A percentile compares a stretch with the other conserved stretches of the same genome.
Evolutionary conservation across 2,888 invertebrate genomes (phyloP).

Genomic region (Apodemia hepburni): DNA sequence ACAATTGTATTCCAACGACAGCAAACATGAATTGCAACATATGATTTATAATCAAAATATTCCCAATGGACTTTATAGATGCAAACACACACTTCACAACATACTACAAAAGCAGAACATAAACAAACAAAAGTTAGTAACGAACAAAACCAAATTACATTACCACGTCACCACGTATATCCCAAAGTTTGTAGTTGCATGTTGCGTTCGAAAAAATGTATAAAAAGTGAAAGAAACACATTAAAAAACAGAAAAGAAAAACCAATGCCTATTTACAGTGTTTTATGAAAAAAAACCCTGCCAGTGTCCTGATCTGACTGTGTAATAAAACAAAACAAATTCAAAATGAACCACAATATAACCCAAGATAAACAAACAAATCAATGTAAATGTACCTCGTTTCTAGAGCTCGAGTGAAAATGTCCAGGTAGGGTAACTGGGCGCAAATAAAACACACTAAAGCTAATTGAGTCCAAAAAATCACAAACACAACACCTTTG

Average conservation of each 20-base stretch:
- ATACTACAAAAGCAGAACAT: slow-evolving; percentile 83
- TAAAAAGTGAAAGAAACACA: slow-evolving; percentile 39
- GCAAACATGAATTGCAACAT: slow-evolving; percentile 99
- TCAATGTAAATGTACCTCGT: slow-evolving; percentile 51
- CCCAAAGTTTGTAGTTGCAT: slow-evolving; percentile 50
- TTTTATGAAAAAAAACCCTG: slow-evolving; percentile 49
- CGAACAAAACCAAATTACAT: slow-evolving; percentile 45
- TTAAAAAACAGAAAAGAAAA: slow-evolving; percentile 44
- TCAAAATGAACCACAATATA: slow-evolving; percentile 39
- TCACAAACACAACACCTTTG: slow-evolving; percentile 74
- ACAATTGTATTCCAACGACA: slow-evolving; percentile 99
- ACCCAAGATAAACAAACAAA: slow-evolving; percentile 25
- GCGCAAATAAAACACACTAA: slow-evolving; percentile 66
- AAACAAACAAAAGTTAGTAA: slow-evolving; percentile 35
- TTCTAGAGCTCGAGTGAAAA: slow-evolving; percentile 63
- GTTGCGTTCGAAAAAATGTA: slow-evolving; percentile 48
- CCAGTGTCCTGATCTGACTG: slow-evolving; percentile 65
- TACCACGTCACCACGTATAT: slow-evolving; percentile 54
- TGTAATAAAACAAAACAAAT: slow-evolving; percentile 39
- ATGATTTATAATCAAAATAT: slow-evolving; percentile 99
- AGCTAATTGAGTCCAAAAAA: slow-evolving; percentile 74
- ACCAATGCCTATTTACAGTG: slow-evolving; percentile 56
- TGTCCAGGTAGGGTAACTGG: slow-evolving; percentile 71
- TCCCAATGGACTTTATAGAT: slow-evolving; percentile 98
- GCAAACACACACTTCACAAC: slow-evolving; percentile 99